Evolutionary conservation across 2,797 vertebrate species (phyloP), one percentile per base, ranked within the genome.

Genomic region (Enteromius thamalakanensis): DNA sequence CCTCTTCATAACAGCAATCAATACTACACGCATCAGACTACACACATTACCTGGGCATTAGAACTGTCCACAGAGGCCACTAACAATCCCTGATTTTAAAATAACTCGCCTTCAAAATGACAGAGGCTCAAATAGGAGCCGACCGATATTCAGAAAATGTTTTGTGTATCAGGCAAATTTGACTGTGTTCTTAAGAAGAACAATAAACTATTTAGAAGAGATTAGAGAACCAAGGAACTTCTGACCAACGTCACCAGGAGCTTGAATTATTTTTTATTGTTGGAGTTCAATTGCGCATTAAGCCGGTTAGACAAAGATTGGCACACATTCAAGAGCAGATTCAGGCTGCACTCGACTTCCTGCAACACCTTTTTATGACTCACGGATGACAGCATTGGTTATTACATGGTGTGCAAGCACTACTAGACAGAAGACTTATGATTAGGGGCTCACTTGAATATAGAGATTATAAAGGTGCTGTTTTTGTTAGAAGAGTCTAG

Each of bases 151-250:
- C 6, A 70, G 40, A 76, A 69, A 26, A 64, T 19, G 6, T 32
- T 6, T 76, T n/a, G 11, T 45, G 12, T 21, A 53, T 19, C 17
- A 53, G 34, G 71, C 64, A 65, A 37, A 85, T 80, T 83, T 47
- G 37, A 6, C 45, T 64, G 78, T 62, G 75, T 40, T 60, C 64
- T 60, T 11, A 21, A 83, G 19, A 19, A 83, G 40, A 83, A 77
- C 81, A 83, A 83, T 55, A 69, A n/a, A 58, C 74, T 49, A 83
- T 83, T 83, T 69, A 77, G 21, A 47, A 77, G 26, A 71, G 82
- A 83, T 78, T 83, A 70, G 17, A 78, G 81, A 37, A 19, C 64
- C 69, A 77, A 60, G 23, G 53, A 68, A 58, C 23, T 82, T 67
- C 80, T 51, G 71, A 75, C 26, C 51, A 76, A 71, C 40, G 37